Base-by-base conservation (phyloP, 2,113 vertebrate genomes). In the Ammodytes dubius region DNA sequence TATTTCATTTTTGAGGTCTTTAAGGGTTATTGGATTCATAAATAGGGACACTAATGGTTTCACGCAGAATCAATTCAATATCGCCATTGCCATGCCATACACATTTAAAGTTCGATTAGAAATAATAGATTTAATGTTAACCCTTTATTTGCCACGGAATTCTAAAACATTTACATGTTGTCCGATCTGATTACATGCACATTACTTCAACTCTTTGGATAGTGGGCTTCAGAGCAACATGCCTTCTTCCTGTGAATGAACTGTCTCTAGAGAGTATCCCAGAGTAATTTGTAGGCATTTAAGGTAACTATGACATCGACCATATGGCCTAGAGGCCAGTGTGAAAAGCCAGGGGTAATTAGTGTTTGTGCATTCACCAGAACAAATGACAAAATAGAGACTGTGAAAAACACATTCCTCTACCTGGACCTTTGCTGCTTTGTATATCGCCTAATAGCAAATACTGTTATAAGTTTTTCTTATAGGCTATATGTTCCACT, bases 281-380 rank as follows among this genome's bases (percentile, higher is more conserved):
- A 54, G 54, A 47, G 27, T 0, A 77, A 57, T 52, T 15, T 27
- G 37, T 59, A 50, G 14, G 4, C 75, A 82, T 13, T 45, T 13
- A 70, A 15, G 13, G 49, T n/a, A 65, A 43, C 6, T 3, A 45
- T 60, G 69, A 74, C 39, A 54, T 0, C 60, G 45, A 80, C 57
- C 70, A 86, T 40, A 66, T 70, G 82, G 79, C 52, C 68, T 68
- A 5, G 3, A 60, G 63, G 64, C 71, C 72, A 83, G 0, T 15
- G 7, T 49, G 64, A 64, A 27, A 79, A 72, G 40, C 47, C 42
- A 57, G 14, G 11, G 0, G 14, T 27, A 27, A 27, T 58, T 46
- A 47, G 53, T 69, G 77, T 59, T 61, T 65, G 45, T 77, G 45
- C 1, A 2, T 37, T 19, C 58, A 53, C 43, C 58, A n/a, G 0